These are phyloP conservation scores for Hestina assimilis DNA, from an alignment of 1,140 invertebrate species.

Conservation along the genomic window DNA sequence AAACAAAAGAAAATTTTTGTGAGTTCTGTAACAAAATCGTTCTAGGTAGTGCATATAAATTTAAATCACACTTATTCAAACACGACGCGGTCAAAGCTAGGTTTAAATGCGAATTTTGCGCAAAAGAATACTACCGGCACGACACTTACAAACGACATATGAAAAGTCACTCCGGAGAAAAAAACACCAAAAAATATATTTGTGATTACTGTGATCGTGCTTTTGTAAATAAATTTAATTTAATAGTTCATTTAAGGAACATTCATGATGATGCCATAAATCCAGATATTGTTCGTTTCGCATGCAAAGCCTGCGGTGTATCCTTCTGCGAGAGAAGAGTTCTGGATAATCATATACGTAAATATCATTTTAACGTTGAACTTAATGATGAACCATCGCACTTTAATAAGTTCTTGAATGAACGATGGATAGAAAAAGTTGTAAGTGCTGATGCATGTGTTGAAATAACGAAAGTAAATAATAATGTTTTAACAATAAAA, in stretches of 20 bases:
- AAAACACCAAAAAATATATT: slow-evolving; percentile 17
- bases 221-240: slow-evolving; percentile 45
- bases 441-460: slow-evolving; percentile 37
- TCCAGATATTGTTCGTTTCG: slow-evolving; percentile 11
- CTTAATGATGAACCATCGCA: slow-evolving; percentile 19
- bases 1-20: slow-evolving; percentile 25
- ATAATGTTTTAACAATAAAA: slow-evolving; percentile 48
- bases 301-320: slow-evolving; percentile 38
- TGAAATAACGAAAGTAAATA: slow-evolving; percentile 52
- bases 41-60: slow-evolving; percentile 35
- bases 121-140: slow-evolving; percentile 41
- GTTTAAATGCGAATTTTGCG: slow-evolving; percentile 40
- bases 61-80: slow-evolving; percentile 47
- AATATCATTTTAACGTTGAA: slow-evolving; percentile 41
- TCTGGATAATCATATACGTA: slow-evolving; percentile 45
- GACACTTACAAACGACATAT: slow-evolving; percentile 39
- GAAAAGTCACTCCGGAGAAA: slow-evolving; percentile 17
- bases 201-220: slow-evolving; percentile 47
- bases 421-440: slow-evolving; percentile 53
- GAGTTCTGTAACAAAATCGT: slow-evolving; percentile 41
- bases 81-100: slow-evolving; percentile 37
- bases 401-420: slow-evolving; percentile 41
- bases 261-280: slow-evolving; percentile 39
- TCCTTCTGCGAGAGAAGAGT: slow-evolving; percentile 45
- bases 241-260: slow-evolving; percentile 43